Evolutionary conservation across 2,797 vertebrate species (phyloP), one percentile per base, ranked within the genome.

Genomic region (Diceros bicornis): DNA sequence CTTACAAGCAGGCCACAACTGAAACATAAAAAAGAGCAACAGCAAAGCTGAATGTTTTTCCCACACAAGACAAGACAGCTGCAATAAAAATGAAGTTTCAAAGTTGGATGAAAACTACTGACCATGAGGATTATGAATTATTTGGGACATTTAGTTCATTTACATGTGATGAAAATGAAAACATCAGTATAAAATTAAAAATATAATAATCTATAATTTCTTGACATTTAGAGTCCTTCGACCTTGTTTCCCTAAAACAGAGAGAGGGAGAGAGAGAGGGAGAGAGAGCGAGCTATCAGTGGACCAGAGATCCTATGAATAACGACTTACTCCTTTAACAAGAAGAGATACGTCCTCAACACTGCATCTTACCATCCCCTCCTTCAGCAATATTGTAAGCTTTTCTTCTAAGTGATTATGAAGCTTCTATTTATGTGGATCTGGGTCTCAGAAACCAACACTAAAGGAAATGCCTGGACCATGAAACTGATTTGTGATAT

Each of bases 131-230:
- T 14, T 52, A 66, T 8, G 47, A 69, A 62, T 79, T 89, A 71
- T 50, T 34, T 68, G 87, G 83, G 71, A 82, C 0, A 14, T 57
- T 91, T 25, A 62, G 29, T 57, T 93, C 17, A 66, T 37, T 83
- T 55, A 62, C 37, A 85, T 7, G 12, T 1, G 11, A 81, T 61
- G 13, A 91, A 95, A 93, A 75, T 50, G 44, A 83, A 89, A 83
- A 32, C 25, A 89, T 52, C 23, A 32, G 41, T 44, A 47, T 55
- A 69, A 96, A 97, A 95, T 74, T 84, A 50, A 68, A 81, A 96
- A 87, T 50, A 72, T 20, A 29, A 41, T 66, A 10, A 84, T 41
- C 34, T 75, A n/a, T 71, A 32, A 62, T n/a, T 37, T 61, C 66
- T 57, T 85, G 71, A 69, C 41, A 77, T 2, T 34, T 21, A 81